phyloP scores from a whole-genome alignment of 2,888 invertebrate genomes.

The Nudaria mundana region DNA sequence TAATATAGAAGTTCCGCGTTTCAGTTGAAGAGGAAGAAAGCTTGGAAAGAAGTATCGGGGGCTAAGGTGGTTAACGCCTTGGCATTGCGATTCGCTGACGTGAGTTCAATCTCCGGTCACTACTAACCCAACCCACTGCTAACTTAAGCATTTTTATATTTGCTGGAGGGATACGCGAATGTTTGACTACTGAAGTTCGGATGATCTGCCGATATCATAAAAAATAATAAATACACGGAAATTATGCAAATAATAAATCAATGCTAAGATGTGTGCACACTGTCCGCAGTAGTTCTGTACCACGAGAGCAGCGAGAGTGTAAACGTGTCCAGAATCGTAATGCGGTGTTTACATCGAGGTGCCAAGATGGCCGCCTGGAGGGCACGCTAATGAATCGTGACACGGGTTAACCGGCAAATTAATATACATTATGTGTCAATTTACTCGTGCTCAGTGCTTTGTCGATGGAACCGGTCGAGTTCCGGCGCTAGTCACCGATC shows the following conservation, averaged over 20 bases:
- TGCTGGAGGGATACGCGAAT: no score
- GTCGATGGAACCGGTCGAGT: neutral
- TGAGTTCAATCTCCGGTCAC: no score
- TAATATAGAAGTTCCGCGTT: no score
- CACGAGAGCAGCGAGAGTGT: slow-evolving; percentile 19
- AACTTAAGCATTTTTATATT: no score
- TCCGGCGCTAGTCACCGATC: neutral
- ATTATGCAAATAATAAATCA: slow-evolving; percentile 14
- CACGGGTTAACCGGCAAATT: slow-evolving; percentile 45
- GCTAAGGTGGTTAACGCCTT: no score
- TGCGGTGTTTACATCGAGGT: slow-evolving; percentile 51
- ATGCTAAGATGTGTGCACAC: slow-evolving; percentile 17
- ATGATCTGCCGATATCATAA: no score
- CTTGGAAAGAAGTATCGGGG: no score
- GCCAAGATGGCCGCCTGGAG: slow-evolving; percentile 33
- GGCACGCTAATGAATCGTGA: slow-evolving; percentile 48
- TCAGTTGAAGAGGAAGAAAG: no score
- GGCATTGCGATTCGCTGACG: no score
- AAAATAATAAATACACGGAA: no score
- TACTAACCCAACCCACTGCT: no score
- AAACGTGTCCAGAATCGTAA: slow-evolving; percentile 64
- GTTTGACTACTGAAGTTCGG: no score
- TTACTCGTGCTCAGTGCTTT: slow-evolving; percentile 11
- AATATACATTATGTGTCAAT: slow-evolving; percentile 29
- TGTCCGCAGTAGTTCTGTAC: slow-evolving; percentile 21